These are phyloP conservation scores for Sycobia sp. DNA, from an alignment of 1,140 invertebrate genomes.

Conservation along the genomic window DNA sequence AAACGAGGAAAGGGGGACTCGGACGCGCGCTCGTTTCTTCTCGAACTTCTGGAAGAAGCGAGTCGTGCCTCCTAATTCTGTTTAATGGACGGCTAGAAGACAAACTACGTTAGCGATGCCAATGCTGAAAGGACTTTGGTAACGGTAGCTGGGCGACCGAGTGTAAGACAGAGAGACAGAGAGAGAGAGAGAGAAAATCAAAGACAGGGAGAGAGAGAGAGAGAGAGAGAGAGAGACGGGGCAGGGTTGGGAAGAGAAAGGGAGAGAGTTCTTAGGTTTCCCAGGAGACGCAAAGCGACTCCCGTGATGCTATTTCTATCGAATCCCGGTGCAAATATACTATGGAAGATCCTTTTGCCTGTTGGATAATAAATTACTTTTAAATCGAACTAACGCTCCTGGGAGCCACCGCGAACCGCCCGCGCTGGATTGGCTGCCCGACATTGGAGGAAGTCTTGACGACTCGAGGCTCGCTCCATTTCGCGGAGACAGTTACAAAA, in stretches of 20 bases:
- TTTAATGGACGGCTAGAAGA: conserved; percentile 45
- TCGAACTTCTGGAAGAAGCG: conserved; percentile 23
- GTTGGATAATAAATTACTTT: conserved; percentile 35
- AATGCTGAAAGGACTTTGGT: conserved; percentile 42
- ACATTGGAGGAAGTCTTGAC: conserved; percentile 24
- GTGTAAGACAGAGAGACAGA: neutral
- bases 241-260: neutral
- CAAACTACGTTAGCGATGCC: conserved; percentile 45
- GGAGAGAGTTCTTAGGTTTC: conserved; percentile 3
- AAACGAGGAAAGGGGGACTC: neutral
- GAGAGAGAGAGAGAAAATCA: conserved; percentile 4
- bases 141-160: neutral
- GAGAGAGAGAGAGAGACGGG: neutral
- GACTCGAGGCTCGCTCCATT: conserved; percentile 24
- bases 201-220: no score
- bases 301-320: conserved; percentile 1
- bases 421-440: neutral
- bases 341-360: conserved; percentile 19
- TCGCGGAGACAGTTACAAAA: conserved; percentile 24
- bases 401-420: neutral
- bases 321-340: conserved; percentile 14
- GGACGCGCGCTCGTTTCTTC: neutral
- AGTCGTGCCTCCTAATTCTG: conserved; percentile 40
- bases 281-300: conserved; percentile 2
- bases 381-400: conserved; percentile 33